Base-by-base conservation (phyloP, 92 coral and sea anemone species). In the Parazoanthus atlanticus region DNA sequence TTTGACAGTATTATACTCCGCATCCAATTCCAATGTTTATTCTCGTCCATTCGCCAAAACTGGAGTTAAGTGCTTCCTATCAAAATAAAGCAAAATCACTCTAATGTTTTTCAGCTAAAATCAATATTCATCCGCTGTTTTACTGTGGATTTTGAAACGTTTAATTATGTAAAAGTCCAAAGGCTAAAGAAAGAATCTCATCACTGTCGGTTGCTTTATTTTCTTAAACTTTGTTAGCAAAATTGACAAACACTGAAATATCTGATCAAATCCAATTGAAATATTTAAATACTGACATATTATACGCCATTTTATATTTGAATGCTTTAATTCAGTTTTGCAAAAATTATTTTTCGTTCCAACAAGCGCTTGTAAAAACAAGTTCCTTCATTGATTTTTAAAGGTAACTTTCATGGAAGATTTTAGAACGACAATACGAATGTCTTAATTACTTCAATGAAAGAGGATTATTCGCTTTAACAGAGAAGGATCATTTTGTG, bases 1-100 rank as follows among this genome's bases (percentile, higher is more conserved):
- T 32, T 78, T 78, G 82, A 78, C 38, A 78, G 82, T 26, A 12
- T 47, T n/a, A 47, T 47, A 23, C 32, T 46, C 40, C 6, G 38
- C 66, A 78, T 78, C 26, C 65, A 49, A 78, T 78, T 78, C 32
- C 10, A 52, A 47, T 78, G 82, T 78, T 78, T 78, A 13, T 78
- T 78, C 61, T 46, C 66, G 11, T 47, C 34, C 12, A 29, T 30
- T 78, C 82, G 66, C 65, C 26, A 46, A 78, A 52, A 43, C 66
- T n/a, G 36, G 66, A 78, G 82, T 78, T 78, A 78, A 78, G 82
- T 47, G 82, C 66, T 78, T 43, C 28, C 82, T 78, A 47, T 43
- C 25, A 78, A 77, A 47, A 78, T 52, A 46, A 78, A 26, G 40
- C 82, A 52, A 78, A 30, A 49, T 12, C 79, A 47, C 66, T 78